phyloP scores from a whole-genome alignment of 2,797 vertebrate genomes.

The Macrochelys suwanniensis region DNA sequence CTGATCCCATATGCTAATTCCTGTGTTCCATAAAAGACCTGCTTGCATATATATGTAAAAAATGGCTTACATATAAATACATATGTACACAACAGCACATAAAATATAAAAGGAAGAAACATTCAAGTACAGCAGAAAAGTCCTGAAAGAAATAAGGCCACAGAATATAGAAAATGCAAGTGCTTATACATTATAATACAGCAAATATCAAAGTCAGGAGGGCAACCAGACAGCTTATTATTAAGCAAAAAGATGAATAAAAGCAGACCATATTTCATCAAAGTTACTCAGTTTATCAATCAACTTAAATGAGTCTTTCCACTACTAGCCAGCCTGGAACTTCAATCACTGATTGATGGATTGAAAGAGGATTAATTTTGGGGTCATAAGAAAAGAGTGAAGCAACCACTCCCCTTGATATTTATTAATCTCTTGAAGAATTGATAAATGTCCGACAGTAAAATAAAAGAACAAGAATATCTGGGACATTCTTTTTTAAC shows the following conservation, averaged over 20 bases:
- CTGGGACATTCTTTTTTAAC: not conserved
- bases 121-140: not conserved
- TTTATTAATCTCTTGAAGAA: conserved; percentile 51
- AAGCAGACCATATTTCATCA: conserved; percentile 72
- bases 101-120: not conserved
- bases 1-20: not conserved
- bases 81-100: not conserved
- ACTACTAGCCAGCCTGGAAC: conserved; percentile 48
- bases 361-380: conserved; percentile 67
- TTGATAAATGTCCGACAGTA: conserved; percentile 3
- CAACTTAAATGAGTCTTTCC: conserved; percentile 73
- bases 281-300: conserved; percentile 73
- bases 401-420: conserved; percentile 38
- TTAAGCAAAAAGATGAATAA: conserved; percentile 76
- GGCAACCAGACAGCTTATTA: conserved; percentile 65
- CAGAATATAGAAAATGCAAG: conserved; percentile 32
- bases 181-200: conserved; percentile 39
- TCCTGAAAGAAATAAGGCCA: conserved; percentile 23
- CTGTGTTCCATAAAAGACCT: not conserved
- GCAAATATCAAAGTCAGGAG: conserved; percentile 17
- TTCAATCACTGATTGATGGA: conserved; percentile 57
- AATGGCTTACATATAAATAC: not conserved
- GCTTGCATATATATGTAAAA: not conserved
- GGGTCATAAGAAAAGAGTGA: conserved; percentile 51
- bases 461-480: conserved; percentile 25